A percentile compares a stretch with the other conserved stretches of the same genome.
Evolutionary conservation across 2,797 vertebrate species (phyloP).

Genomic region (Phalloptychus januarius): DNA sequence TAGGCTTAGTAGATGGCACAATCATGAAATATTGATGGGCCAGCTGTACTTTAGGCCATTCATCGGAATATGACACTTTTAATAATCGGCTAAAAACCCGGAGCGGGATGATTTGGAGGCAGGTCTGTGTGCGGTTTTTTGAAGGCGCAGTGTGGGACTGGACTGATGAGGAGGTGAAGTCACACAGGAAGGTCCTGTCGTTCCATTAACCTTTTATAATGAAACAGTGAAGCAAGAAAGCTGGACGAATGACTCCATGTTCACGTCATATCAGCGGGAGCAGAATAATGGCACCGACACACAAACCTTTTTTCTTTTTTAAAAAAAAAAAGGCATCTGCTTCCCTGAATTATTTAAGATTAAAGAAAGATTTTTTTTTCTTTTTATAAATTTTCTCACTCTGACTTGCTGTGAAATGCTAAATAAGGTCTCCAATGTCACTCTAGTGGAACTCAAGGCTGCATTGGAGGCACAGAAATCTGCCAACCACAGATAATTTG

Average conservation of each 20-base stretch:
- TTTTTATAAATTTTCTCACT: background rate
- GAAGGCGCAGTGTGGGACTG: constrained; percentile 16
- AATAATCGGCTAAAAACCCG: constrained; percentile 52
- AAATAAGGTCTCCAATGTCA: background rate
- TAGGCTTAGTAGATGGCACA: constrained; percentile 64
- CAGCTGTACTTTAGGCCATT: constrained; percentile 61
- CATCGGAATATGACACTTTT: constrained; percentile 48
- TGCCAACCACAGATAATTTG: background rate
- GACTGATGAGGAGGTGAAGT: constrained; percentile 52
- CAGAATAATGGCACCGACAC: constrained; percentile 10
- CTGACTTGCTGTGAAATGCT: background rate
- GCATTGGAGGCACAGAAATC: background rate
- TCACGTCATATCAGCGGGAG: constrained; percentile 42
- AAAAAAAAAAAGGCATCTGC: background rate
- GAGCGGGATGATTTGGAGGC: constrained; percentile 18
- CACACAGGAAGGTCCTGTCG: constrained; percentile 48
- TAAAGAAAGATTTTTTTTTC: background rate
- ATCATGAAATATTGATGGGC: constrained; percentile 75
- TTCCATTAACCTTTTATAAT: constrained; percentile 73
- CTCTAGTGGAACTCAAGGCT: background rate
- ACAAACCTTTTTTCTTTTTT: constrained; percentile 6
- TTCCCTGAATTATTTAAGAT: constrained; percentile 12
- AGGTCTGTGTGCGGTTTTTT: constrained; percentile 49
- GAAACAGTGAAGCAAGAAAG: constrained; percentile 50
- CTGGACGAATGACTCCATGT: constrained; percentile 46